Percentiles rank a stretch among this genome's conserved stretches.
Conservation (phyloP, 2,797 vertebrate genomes). For the Choloepus didactylus region DNA sequence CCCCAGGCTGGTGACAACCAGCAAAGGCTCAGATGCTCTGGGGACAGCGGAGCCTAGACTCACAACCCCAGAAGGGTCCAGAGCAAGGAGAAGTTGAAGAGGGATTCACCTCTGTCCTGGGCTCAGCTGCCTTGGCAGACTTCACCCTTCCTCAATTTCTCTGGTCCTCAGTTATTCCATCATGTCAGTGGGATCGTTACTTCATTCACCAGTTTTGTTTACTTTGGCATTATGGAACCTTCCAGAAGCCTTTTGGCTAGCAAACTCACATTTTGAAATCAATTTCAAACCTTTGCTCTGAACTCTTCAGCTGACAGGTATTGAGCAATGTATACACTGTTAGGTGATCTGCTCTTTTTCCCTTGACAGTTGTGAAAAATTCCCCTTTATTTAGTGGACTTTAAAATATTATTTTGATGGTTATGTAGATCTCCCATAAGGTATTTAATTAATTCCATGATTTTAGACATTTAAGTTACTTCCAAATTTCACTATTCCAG, state of each 20-base stretch:
- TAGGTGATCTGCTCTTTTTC: background rate
- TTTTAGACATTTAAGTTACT: slow-evolving; percentile 11
- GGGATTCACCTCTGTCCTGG: background rate
- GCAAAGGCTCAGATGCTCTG: background rate
- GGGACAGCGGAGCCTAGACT: background rate
- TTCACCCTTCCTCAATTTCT: background rate
- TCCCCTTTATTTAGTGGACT: background rate
- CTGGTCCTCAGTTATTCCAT: background rate
- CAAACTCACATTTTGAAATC: background rate
- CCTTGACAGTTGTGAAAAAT: background rate
- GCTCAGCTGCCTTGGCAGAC: too few relatives aligned
- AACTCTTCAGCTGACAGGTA: background rate
- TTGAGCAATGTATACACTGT: background rate
- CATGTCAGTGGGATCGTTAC: background rate
- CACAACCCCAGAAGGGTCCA: background rate
- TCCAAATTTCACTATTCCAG: background rate
- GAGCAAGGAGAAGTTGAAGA: background rate
- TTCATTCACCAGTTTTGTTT: background rate
- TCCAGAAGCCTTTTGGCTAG: background rate
- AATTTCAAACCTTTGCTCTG: background rate
- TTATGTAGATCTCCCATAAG: background rate
- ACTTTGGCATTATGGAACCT: background rate
- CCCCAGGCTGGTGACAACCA: too few relatives aligned
- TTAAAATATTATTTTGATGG: background rate
- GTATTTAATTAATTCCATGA: background rate